Evolutionary conservation across 2,888 invertebrate genomes (phyloP).

Genomic region (Cheilosia vulpina): DNA sequence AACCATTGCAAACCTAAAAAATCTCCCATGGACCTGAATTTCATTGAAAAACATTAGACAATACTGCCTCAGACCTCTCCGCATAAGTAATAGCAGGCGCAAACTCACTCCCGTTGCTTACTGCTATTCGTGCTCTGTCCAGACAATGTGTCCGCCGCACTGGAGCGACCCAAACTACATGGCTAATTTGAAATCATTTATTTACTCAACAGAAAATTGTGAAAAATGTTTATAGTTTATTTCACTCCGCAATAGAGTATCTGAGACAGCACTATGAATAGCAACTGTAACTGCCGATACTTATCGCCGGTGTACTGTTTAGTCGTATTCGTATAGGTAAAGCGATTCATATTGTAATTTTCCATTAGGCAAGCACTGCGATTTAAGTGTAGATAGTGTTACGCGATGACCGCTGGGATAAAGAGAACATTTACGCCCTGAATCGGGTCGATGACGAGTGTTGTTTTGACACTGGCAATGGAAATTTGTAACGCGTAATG

Average conservation of each 20-base stretch:
- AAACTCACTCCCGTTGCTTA: background rate
- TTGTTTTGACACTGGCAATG: conserved; percentile 49
- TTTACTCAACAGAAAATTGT: conserved; percentile 46
- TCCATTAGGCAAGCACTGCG: conserved; percentile 55
- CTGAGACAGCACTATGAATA: background rate
- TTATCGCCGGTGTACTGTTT: conserved; percentile 11
- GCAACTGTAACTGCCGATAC: conserved; percentile 30
- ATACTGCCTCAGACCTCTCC: conserved; percentile 24
- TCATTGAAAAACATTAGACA: conserved; percentile 8
- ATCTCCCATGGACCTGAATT: conserved; percentile 23
- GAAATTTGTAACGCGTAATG: too few species aligned
- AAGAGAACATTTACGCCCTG: background rate
- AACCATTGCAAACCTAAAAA: background rate
- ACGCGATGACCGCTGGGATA: conserved; percentile 17
- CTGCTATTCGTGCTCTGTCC: background rate
- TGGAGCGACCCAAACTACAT: conserved; percentile 53
- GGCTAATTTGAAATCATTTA: conserved; percentile 65
- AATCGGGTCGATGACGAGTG: conserved; percentile 16
- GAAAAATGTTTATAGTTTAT: conserved; percentile 21
- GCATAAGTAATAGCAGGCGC: conserved; percentile 9
- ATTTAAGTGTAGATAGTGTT: conserved; percentile 29
- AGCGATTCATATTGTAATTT: conserved; percentile 66
- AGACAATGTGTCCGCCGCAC: conserved; percentile 65
- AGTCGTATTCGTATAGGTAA: background rate
- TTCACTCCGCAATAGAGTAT: background rate